Base-by-base conservation (phyloP, 2,797 vertebrate genomes). In the Tangara arthus region DNA sequence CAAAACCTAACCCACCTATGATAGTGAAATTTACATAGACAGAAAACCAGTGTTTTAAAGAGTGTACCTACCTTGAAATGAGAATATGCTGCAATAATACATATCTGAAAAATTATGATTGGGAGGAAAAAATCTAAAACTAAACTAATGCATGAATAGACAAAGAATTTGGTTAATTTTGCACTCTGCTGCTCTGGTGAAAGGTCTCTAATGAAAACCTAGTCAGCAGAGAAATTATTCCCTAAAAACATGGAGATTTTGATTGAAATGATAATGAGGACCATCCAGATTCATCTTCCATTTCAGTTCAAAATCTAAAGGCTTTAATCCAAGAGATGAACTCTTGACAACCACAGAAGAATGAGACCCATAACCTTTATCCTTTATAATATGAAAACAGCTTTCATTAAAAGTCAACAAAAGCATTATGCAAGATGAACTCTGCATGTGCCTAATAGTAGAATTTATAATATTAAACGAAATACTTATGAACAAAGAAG, bases 371-470 rank as follows among this genome's bases (percentile, higher is more conserved):
- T 35, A 9, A 73, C 35, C 19, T 56, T 55, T 42, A 49, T 27
- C 32, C 15, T 64, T 42, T 86, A 85, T 14, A 78, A 42, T 37
- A 68, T 68, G 52, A 79, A 80, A 71, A 90, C 39, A 46, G n/a
- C 11, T 73, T 80, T 32, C 11, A 46, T 72, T 93, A 28, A 47
- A 71, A 42, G 22, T 57, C 82, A 68, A 47, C 76, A 60, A 64
- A 72, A 59, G n/a, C 82, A 23, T 46, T 64, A 49, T 28, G 27
- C 8, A 76, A 75, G 41, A 61, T 64, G 27, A n/a, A 91, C 52
- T 93, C 93, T 72, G 89, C 23, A 50, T 89, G 69, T 94, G 19
- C 66, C 73, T 89, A 89, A 73, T 52, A 42, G 49, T 39, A 94
- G 41, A 86, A 72, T 75, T 73, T 85, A 71, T 90, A 91, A 80